Percentiles rank a stretch among this genome's conserved stretches.
Conservation (phyloP, 2,113 vertebrate genomes). For the Sceloporus undulatus region DNA sequence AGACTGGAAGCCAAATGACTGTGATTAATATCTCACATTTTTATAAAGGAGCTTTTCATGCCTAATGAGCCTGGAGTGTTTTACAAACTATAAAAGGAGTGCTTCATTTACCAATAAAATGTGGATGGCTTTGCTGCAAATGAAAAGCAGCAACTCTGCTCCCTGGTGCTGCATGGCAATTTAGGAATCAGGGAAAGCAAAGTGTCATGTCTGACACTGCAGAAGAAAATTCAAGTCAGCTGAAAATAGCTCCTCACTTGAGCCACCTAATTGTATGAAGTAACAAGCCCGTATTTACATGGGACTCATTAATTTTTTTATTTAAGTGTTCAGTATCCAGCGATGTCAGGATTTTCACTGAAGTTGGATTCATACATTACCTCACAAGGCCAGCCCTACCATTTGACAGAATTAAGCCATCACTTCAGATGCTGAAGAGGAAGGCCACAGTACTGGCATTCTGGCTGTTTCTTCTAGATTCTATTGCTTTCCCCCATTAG, state of each 20-base stretch:
- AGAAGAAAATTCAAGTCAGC: not conserved
- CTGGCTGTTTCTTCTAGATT: too few species aligned
- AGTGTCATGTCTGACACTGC: not conserved
- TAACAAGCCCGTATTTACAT: not conserved
- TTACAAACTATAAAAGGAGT: slow-evolving; percentile 24
- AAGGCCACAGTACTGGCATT: too few species aligned
- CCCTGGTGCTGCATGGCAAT: not conserved
- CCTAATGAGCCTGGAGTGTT: slow-evolving; percentile 31
- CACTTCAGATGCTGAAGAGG: too few species aligned
- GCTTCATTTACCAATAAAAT: slow-evolving; percentile 37
- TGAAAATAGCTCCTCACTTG: not conserved
- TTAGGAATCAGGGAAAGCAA: slow-evolving; percentile 15
- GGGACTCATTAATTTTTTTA: not conserved
- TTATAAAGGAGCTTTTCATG: slow-evolving; percentile 30
- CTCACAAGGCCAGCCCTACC: too few species aligned
- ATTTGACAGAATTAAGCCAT: too few species aligned
- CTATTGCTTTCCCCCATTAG: too few species aligned
- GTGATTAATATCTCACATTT: slow-evolving; percentile 38
- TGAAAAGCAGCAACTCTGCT: not conserved
- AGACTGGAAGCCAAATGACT: slow-evolving; percentile 33
- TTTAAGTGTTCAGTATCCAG: not conserved
- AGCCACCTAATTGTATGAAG: not conserved
- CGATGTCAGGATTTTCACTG: not conserved
- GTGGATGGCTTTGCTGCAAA: not conserved
- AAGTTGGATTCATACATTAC: not conserved